These are phyloP conservation scores for Galeopterus variegatus DNA, from an alignment of 2,113 vertebrate species.

Conservation along the genomic window DNA sequence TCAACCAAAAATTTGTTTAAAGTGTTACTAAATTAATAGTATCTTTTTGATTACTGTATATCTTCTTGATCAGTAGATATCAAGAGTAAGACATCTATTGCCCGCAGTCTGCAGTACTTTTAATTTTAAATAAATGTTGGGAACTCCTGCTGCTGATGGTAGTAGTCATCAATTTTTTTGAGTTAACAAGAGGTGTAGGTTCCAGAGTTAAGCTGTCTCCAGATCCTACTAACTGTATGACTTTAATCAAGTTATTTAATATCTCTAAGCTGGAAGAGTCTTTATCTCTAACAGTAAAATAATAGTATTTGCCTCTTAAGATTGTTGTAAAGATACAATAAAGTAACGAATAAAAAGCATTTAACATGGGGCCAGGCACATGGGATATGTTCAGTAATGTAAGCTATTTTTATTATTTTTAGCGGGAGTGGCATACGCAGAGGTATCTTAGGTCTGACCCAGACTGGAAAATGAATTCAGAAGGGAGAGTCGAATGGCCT, in stretches of 20 bases:
- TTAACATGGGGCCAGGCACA: too few species aligned
- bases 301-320: neutral
- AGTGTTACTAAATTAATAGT: neutral
- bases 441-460: neutral
- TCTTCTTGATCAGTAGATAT: neutral
- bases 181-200: neutral
- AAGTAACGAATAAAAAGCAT: neutral
- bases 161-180: neutral
- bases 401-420: neutral
- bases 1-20: slow-evolving; percentile 38
- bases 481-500: neutral
- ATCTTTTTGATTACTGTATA: slow-evolving; percentile 15
- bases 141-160: neutral
- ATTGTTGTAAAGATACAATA: neutral
- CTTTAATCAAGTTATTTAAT: neutral
- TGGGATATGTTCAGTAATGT: neutral
- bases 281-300: neutral
- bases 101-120: neutral
- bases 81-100: neutral
- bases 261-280: neutral
- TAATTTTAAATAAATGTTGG: slow-evolving; percentile 19
- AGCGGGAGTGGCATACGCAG: neutral
- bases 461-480: neutral
- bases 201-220: neutral
- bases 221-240: neutral